Conservation (phyloP, 1,140 invertebrate genomes). For the Galendromus occidentalis region DNA sequence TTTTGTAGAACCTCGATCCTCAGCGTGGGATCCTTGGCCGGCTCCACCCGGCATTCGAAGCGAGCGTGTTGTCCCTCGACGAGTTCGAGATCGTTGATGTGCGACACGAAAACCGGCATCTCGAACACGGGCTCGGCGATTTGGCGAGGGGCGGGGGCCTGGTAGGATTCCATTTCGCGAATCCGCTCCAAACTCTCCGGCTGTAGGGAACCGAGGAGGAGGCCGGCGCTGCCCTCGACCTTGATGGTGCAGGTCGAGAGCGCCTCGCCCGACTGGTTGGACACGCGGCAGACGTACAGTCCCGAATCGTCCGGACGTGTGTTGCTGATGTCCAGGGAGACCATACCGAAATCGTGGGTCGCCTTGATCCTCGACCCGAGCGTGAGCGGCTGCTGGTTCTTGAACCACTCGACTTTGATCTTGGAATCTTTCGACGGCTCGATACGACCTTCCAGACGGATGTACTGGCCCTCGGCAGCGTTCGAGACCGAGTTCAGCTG, state of each 20-base stretch:
- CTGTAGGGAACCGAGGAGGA: conserved; percentile 35
- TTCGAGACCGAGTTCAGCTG: conserved; percentile 68
- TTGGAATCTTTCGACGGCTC: conserved; percentile 31
- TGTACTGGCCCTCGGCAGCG: conserved; percentile 47
- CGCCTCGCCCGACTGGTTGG: conserved; percentile 68
- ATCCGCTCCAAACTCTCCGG: conserved; percentile 72
- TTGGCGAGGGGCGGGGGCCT: conserved; percentile 33
- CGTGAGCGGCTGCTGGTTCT: conserved; percentile 56
- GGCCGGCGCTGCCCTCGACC: conserved; percentile 39
- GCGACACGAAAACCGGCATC: conserved; percentile 65
- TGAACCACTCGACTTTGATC: conserved; percentile 58
- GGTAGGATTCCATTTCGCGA: conserved; percentile 59
- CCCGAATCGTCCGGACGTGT: conserved; percentile 69
- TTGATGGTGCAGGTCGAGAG: conserved; percentile 74
- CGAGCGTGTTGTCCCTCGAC: conserved; percentile 72
- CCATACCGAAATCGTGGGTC: conserved; percentile 82
- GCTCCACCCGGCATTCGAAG: conserved; percentile 85
- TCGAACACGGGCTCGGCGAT: conserved; percentile 54
- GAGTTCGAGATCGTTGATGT: conserved; percentile 70
- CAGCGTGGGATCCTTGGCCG: conserved; percentile 79
- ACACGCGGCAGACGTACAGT: conserved; percentile 81
- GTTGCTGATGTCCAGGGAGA: conserved; percentile 67
- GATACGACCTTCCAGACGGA: conserved; percentile 24
- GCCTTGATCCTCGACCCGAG: conserved; percentile 51
- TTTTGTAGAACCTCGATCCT: conserved; percentile 36